Evolutionary conservation across 2,888 invertebrate species (phyloP), one percentile per base, ranked within the genome.

Genomic region (Athalia circularis): DNA sequence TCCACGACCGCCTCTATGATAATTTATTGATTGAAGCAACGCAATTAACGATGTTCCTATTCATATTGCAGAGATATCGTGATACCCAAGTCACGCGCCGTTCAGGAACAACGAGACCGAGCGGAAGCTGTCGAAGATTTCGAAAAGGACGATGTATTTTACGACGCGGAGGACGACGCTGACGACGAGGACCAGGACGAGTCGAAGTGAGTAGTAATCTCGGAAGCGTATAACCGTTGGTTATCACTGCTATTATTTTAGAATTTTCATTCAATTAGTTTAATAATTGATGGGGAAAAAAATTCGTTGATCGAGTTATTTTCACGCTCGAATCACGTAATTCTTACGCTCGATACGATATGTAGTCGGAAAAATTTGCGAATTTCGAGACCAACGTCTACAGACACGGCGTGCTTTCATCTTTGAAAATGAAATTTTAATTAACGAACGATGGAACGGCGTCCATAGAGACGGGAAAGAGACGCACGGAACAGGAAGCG

Each of bases 91-190:
- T 91, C 92, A 29, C 89, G 90, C 80, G 90, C 85, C 54, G 83
- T 86, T 64, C 92, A 92, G 81, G 92, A 93, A 83, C 91, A 92
- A 83, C 90, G 91, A 84, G 91, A 92, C 87, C 90, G 91, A 79
- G 91, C 91, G 79, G 91, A 92, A 84, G 87, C 86, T 62, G 88
- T 88, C 77, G 89, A 91, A 82, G 88, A 92, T 86, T 87, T 91
- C 81, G 93, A 93, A 82, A 93, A 94, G 82, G 94, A 94, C 85
- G 94, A 94, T 84, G 94, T 95, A 77, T 95, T 95, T 89, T 95
- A 95, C 86, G 95, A 95, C 87, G 93, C 94, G 74, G 94, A 94
- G 84, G 94, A 94, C 85, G 93, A 93, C 84, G 92, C 93, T 59
- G 93, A 94, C 84, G 94, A 94, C 84, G 93, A 93, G 82, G 94